phyloP scores from a whole-genome alignment of 2,888 invertebrate genomes.

The Sinohyriopsis cumingii region DNA sequence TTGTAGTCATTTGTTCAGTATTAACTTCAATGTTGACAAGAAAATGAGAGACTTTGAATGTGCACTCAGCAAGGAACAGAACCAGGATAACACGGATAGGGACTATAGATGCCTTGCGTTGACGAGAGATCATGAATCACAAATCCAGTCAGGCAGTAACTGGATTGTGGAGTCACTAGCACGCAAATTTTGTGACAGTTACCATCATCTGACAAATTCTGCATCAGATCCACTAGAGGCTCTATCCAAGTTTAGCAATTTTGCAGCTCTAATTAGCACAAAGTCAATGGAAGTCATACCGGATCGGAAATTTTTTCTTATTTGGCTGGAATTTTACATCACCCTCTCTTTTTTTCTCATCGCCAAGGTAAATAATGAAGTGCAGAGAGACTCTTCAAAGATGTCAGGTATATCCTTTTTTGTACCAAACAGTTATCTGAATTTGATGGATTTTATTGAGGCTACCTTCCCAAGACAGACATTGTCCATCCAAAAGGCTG shows the following conservation, averaged over 20 bases:
- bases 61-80: slow-evolving; percentile 7
- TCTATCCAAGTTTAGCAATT: slow-evolving; percentile 48
- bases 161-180: slow-evolving; percentile 30
- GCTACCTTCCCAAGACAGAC: slow-evolving; percentile 27
- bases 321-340: slow-evolving; percentile 53
- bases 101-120: slow-evolving; percentile 6
- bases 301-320: slow-evolving; percentile 33
- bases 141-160: neutral
- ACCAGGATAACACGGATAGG: neutral
- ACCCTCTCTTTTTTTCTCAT: slow-evolving; percentile 38
- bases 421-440: slow-evolving; percentile 39
- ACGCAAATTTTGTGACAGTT: slow-evolving; percentile 36
- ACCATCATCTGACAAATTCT: slow-evolving; percentile 15
- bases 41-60: slow-evolving; percentile 1
- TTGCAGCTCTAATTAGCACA: slow-evolving; percentile 29
- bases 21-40: slow-evolving; percentile 13
- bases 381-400: slow-evolving; percentile 3
- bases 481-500: slow-evolving; percentile 15
- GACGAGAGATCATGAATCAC: slow-evolving; percentile 9
- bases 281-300: slow-evolving; percentile 33
- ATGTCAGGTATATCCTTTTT: slow-evolving; percentile 28
- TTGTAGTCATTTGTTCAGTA: slow-evolving; percentile 25
- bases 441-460: slow-evolving; percentile 36
- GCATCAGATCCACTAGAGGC: slow-evolving; percentile 42
- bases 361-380: slow-evolving; percentile 22